Evolutionary conservation across 2,113 vertebrate species (phyloP), one percentile per base, ranked within the genome.

Genomic region (Mirounga angustirostris): DNA sequence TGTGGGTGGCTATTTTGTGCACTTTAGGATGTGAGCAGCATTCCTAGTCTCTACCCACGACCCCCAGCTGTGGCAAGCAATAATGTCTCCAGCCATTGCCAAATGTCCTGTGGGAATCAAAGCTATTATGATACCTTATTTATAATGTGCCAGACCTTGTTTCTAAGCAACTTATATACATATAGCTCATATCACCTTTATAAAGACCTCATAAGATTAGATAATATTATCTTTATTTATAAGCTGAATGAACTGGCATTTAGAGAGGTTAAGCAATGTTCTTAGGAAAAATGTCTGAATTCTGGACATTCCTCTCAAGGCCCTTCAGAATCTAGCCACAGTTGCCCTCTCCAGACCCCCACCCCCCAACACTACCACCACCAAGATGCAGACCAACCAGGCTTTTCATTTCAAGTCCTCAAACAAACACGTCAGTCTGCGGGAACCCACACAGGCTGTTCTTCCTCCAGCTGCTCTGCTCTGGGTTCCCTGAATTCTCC

Each of bases 161-260:
- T 97, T 80, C 56, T 50, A 73, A 88, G 58, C 14, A 87, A 94
- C 93, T 80, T 67, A 11, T 33, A 63, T 26, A 71, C 5, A 87
- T 21, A 24, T 13, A 43, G 63, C 16, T 92, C 33, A 36, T 9
- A 33, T 22, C 61, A 59, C 69, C 56, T 89, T 91, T 79, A 50
- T 46, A 63, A 69, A 88, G 58, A 59, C 3, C 10, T 40, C 43
- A n/a, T 58, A n/a, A 78, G 33, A 58, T 26, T 24, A 91, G 30
- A 26, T 30, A 59, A 65, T 82, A 79, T 89, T 52, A 43, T 74
- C 43, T 86, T 81, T 30, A 73, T 63, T 90, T 89, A 85, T n/a
- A 87, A 87, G 58, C n/a, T 63, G 21, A 82, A 71, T 52, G n/a
- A 63, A 84, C 52, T 33, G 56, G 7, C 5, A 93, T 65, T 94